Base-by-base conservation (phyloP, 2,888 invertebrate genomes). In the Isotomurus palustris region DNA sequence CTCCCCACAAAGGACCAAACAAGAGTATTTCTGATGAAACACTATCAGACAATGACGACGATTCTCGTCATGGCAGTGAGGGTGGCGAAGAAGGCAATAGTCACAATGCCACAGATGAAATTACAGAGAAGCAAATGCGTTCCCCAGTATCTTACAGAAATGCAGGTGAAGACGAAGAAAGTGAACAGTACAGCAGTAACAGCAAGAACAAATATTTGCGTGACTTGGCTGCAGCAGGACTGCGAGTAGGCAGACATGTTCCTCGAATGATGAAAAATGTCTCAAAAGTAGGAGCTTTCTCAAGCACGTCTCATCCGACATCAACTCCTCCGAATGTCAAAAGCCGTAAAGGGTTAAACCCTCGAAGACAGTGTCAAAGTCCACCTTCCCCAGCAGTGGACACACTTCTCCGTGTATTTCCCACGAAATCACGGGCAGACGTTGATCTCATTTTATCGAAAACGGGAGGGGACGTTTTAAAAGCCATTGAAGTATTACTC, bases 401-500 rank as follows among this genome's bases (percentile, higher is more conserved):
- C 74, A 88, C 92, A 0, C 79, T 95, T 10, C 82, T 88, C 69
- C 83, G 92, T 69, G 91, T 94, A 0, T 95, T 95, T 74, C 94
- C 94, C 0, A 84, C 87, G 70, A 83, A 91, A 71, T 84, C 91
- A 70, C 81, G 91, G 47, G 84, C 84, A 48, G 91, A 93, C 72
- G 88, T 95, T 1, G 93, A 94, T 74, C 82, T 86, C 3, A 82
- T 91, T 43, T 78, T 95, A 21, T 85, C 88, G 67, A 82, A 88
- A 60, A 89, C 87, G 75, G 84, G 88, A 75, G 91, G 91, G 0
- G 93, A 95, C 74, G 88, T 92, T 0, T 84, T 94, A 0, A 87
- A 91, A 69, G 92, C 94, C 0, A 94, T 95, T 84, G 94, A 95
- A 73, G 84, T 88, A 73, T 85, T 95, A 3, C 64, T 69, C 8